Evolutionary conservation across 2,797 vertebrate species (phyloP), one percentile per base, ranked within the genome.

Genomic region (Phataginus tetradactyla): DNA sequence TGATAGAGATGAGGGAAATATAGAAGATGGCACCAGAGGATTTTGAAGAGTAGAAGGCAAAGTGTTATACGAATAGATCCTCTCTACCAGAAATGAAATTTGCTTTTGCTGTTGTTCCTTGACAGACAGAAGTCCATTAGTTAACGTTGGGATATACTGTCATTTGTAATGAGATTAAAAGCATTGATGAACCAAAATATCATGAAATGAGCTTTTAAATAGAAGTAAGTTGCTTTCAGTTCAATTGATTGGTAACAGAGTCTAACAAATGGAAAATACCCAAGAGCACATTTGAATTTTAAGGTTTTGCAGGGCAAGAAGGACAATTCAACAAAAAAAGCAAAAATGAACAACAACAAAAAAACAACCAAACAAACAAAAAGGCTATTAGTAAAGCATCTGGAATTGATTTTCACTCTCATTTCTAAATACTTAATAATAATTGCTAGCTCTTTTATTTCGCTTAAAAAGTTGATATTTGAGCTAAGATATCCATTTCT

Each of bases 401-500:
- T 23, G 5, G 34, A 25, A 32, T 72, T 72, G 72, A 77, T 55
- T 49, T 91, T 83, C 37, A 63, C n/a, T 61, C 14, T 71, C 11
- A 49, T 39, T 29, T 89, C 45, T 53, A 90, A 81, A 80, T 23
- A 42, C 32, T 39, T 63, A 61, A 53, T 25, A 11, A 20, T 61
- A 72, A 77, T 23, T 59, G 20, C 53, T 64, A 42, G 2, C 25
- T 69, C 80, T 55, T 66, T 42, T 5, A 42, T 83, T 93, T 94
- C 49, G 45, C 66, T 90, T 91, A n/a, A 83, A 71, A 87, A 68
- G 21, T 91, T 89, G 79, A 84, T 71, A 68, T 87, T 68, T 91
- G 79, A 95, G 78, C 13, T 25, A 63, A 90, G 18, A 34, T 34
- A 80, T 68, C 23, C 10, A 11, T 79, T 88, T 94, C 27, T 78